Percentiles rank a stretch among this genome's conserved stretches.
These are phyloP conservation scores for Myotis pilosus DNA, from an alignment of 2,797 vertebrate genomes.

Conservation along the genomic window DNA sequence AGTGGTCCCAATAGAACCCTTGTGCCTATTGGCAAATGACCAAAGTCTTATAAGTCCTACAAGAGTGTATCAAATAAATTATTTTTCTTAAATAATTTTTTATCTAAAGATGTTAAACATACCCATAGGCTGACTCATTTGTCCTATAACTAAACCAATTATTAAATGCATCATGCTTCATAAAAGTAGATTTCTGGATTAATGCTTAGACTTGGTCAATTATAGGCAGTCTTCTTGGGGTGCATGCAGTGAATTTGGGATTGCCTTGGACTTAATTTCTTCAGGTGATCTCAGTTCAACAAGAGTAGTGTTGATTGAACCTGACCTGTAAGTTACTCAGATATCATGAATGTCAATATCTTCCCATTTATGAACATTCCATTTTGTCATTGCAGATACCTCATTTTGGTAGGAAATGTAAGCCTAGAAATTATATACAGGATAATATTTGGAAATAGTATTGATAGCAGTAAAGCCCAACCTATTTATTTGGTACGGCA, in stretches of 20 bases:
- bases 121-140: neutral
- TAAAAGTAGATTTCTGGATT: neutral
- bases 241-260: neutral
- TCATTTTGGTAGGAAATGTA: slow-evolving; percentile 18
- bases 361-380: neutral
- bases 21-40: neutral
- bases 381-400: neutral
- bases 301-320: neutral
- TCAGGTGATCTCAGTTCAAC: neutral
- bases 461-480: neutral
- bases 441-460: neutral
- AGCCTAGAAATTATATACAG: neutral
- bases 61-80: slow-evolving; percentile 10
- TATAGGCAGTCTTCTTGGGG: neutral
- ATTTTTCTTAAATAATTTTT: slow-evolving; percentile 3
- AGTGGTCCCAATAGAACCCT: neutral
- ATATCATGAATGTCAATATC: neutral
- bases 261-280: neutral
- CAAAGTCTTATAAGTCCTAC: neutral
- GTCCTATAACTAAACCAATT: neutral
- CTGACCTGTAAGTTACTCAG: neutral
- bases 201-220: neutral
- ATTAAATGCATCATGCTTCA: neutral
- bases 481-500: neutral
- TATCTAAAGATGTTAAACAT: neutral